These are phyloP conservation scores for Torymus texanus DNA, from an alignment of 2,888 invertebrate genomes.

Conservation along the genomic window DNA sequence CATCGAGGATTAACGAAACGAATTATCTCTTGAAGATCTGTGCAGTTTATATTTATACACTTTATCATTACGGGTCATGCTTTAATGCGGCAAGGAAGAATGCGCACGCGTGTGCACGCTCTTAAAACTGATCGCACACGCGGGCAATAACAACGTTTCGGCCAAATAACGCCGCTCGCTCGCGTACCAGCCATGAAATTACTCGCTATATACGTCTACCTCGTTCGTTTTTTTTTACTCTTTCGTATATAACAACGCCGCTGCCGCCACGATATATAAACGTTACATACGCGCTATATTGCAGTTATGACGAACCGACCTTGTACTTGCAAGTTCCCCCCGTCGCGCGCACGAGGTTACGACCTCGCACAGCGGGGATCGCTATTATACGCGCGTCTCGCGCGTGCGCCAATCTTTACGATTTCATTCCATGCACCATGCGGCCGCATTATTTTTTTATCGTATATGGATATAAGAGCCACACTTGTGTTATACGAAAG, in stretches of 20 bases:
- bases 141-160: conserved; percentile 12
- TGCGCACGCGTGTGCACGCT: background rate
- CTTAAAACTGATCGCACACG: background rate
- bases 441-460: background rate
- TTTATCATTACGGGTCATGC: conserved; percentile 29
- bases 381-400: conserved; percentile 64
- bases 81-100: background rate
- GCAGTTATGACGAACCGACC: conserved; percentile 31
- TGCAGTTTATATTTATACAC: background rate
- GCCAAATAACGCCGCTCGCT: conserved; percentile 13
- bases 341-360: conserved; percentile 16
- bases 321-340: conserved; percentile 28
- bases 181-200: conserved; percentile 8
- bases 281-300: too few relatives aligned
- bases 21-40: background rate
- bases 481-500: too few relatives aligned
- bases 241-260: too few relatives aligned
- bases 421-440: conserved; percentile 60
- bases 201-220: too few relatives aligned
- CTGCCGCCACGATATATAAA: too few relatives aligned
- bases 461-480: background rate
- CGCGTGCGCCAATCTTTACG: conserved; percentile 65
- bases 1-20: background rate
- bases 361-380: conserved; percentile 64
- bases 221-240: too few relatives aligned